phyloP scores from a whole-genome alignment of 2,113 vertebrate genomes.

The Nothobranchius furzeri region DNA sequence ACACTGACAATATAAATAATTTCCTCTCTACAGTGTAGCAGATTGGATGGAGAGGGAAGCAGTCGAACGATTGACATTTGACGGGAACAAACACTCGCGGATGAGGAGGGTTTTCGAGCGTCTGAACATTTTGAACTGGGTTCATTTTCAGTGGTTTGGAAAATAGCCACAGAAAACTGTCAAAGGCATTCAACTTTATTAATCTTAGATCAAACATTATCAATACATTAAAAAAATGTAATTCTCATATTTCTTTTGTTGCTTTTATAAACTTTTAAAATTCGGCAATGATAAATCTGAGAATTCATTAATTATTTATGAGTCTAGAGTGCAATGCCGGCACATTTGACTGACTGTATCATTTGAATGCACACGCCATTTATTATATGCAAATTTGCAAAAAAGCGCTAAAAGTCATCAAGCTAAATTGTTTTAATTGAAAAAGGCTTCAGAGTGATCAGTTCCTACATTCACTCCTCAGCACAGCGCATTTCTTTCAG shows the following conservation, averaged over 20 bases:
- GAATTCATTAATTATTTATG: background rate
- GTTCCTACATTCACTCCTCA: conserved; percentile 15
- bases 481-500: conserved; percentile 37
- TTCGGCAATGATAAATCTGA: background rate
- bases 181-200: too few species aligned
- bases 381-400: conserved; percentile 2
- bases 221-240: too few species aligned
- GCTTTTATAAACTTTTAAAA: too few species aligned
- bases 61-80: conserved; percentile 27
- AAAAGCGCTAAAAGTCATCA: background rate
- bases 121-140: conserved; percentile 2
- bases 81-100: background rate
- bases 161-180: conserved; percentile 10
- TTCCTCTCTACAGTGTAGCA: conserved; percentile 45
- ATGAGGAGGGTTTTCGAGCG: background rate
- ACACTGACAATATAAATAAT: conserved; percentile 67
- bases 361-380: conserved; percentile 14
- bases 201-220: too few species aligned
- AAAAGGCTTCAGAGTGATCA: conserved; percentile 19
- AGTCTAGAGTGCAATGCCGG: too few species aligned
- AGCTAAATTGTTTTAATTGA: background rate
- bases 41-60: conserved; percentile 19
- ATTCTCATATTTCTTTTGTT: too few species aligned
- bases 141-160: conserved; percentile 15
- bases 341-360: background rate